Evolutionary conservation across 2,797 vertebrate species (phyloP).

Genomic region (Graptemys geographica): DNA sequence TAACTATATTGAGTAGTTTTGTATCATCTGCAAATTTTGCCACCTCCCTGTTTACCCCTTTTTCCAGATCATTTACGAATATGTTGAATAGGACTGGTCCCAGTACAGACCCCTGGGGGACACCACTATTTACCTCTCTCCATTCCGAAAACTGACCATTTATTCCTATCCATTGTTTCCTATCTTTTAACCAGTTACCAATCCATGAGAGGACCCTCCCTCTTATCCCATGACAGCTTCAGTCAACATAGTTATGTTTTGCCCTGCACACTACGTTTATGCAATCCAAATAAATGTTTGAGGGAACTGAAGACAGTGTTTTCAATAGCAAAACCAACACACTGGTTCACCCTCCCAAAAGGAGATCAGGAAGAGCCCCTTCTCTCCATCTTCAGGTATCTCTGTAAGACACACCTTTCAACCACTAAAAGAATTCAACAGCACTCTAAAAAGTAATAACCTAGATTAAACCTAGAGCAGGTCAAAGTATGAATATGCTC

Average conservation of each 20-base stretch:
- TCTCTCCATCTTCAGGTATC: background rate
- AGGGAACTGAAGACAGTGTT: background rate
- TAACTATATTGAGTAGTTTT: no score
- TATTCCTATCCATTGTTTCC: no score
- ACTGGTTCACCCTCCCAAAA: background rate
- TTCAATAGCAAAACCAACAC: background rate
- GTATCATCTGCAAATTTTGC: no score
- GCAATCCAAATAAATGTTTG: background rate
- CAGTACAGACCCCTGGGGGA: no score
- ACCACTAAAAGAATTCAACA: background rate
- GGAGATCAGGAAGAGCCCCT: background rate
- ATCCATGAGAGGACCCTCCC: accelerated
- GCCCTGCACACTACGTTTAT: background rate
- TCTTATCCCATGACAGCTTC: background rate
- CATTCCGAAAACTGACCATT: no score
- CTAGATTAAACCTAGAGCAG: background rate
- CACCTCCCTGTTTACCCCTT: no score
- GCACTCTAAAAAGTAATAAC: background rate
- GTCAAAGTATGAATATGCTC: background rate
- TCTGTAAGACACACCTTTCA: background rate
- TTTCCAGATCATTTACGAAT: no score
- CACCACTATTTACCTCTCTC: no score
- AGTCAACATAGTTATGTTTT: background rate
- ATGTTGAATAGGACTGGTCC: no score
- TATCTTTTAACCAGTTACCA: no score